Evolutionary conservation across 1,140 invertebrate species (phyloP).

Genomic region (Megathymus violae): DNA sequence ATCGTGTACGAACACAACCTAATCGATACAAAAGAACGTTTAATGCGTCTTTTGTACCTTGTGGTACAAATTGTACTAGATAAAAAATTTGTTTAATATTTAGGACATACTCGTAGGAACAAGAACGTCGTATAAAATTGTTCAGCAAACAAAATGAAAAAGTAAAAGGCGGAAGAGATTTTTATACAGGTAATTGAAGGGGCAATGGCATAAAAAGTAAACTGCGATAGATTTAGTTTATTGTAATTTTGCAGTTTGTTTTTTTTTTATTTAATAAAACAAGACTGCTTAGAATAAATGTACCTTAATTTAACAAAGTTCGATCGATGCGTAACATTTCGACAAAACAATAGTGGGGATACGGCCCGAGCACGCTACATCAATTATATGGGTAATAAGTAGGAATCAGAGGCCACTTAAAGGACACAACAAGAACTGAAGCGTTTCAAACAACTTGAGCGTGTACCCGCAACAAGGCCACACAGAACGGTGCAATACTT

Average conservation of each 20-base stretch:
- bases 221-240: not conserved
- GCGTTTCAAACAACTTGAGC: constrained; percentile 72
- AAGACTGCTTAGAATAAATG: no score
- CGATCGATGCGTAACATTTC: not conserved
- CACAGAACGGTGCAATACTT: constrained; percentile 1
- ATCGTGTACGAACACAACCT: no score
- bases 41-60: no score
- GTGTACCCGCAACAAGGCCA: constrained; percentile 64
- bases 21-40: no score
- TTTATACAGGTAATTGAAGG: constrained; percentile 6
- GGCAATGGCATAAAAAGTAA: constrained; percentile 15
- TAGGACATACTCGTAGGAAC: no score
- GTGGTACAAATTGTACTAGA: no score
- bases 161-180: constrained; percentile 17
- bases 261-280: no score
- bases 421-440: constrained; percentile 75
- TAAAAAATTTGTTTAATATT: no score
- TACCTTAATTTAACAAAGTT: not conserved
- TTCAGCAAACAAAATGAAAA: constrained; percentile 11
- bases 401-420: constrained; percentile 65
- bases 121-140: constrained; percentile 2
- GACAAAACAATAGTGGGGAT: constrained; percentile 24
- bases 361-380: constrained; percentile 40
- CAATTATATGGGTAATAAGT: constrained; percentile 42
- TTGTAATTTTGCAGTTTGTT: no score